These are phyloP conservation scores for Mesembrinibis cayennensis DNA, from an alignment of 2,113 vertebrate species.

Conservation along the genomic window DNA sequence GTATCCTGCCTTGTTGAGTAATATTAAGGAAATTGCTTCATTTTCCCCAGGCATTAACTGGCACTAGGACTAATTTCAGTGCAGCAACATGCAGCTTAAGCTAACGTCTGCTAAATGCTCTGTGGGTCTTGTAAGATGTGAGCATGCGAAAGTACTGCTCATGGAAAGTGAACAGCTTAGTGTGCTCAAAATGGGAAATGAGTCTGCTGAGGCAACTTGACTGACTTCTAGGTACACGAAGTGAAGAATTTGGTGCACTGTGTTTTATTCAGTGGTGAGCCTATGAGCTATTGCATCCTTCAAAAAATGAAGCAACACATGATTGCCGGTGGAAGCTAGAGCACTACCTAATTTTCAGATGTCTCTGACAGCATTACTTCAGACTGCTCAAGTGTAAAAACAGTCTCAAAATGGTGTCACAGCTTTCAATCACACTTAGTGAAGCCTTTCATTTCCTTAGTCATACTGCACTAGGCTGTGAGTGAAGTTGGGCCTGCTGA, in stretches of 20 bases:
- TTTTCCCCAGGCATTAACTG: slow-evolving; percentile 2
- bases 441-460: not conserved
- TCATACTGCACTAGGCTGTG: not conserved
- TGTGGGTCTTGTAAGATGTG: not conserved
- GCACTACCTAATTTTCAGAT: not conserved
- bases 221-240: not conserved
- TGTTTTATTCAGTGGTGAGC: not conserved
- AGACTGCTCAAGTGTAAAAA: not conserved
- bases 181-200: not conserved
- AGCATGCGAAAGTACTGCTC: not conserved
- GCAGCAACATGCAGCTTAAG: not conserved
- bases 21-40: not conserved
- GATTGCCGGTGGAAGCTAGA: not conserved
- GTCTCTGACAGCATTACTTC: not conserved
- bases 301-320: not conserved
- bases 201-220: not conserved
- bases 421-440: not conserved
- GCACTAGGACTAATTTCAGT: not conserved
- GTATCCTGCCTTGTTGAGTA: slow-evolving; percentile 5
- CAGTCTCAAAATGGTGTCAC: not conserved
- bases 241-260: not conserved
- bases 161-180: not conserved
- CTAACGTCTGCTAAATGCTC: not conserved
- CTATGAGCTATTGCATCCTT: not conserved
- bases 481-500: not conserved